Evolutionary conservation across 2,888 invertebrate genomes (phyloP), one percentile per base, ranked within the genome.

Genomic region (Papilio protenor): DNA sequence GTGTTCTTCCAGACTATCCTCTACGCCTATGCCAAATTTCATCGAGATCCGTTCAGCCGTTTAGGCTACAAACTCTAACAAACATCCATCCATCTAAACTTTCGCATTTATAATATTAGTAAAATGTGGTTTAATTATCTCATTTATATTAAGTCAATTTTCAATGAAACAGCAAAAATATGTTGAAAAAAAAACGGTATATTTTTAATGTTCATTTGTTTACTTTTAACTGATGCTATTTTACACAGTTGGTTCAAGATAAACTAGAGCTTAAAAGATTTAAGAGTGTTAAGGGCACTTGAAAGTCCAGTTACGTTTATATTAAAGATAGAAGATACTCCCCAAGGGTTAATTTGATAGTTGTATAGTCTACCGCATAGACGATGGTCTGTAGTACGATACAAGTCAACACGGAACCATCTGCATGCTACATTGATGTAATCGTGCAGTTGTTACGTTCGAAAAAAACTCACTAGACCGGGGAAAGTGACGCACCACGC

Each of bases 371-470:
- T 66, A 66, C 40, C 8, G 2, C 21, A 61, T 61, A 4, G 8
- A 10, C 10, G 66, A 64, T 64, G 18, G 33, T 40, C 66, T 40
- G 66, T 18, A 40, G 33, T 40, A 18, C 49, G 47, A 75, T 86
- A 87, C 89, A 91, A 89, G 89, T 89, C 86, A 85, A 90, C 88
- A 86, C 91, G 91, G 90, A 92, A 91, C 90, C 87, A 88, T 90
- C 87, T 87, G 88, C 92, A 91, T 91, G 91, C 90, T 87, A 90
- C 91, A 92, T 94, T 94, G 93, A 94, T 93, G 94, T 93, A 94
- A 94, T 91, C 91, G 87, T 87, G 83, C 87, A 86, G 90, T 84
- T 85, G 88, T 94, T 93, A 93, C 93, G 92, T 92, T 91, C 88
- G 90, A 59, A 92, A 93, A 94, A 94, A 94, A 93, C 90, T 90